Base-by-base conservation (phyloP, 2,888 invertebrate species). In the Epinotia nisella region DNA sequence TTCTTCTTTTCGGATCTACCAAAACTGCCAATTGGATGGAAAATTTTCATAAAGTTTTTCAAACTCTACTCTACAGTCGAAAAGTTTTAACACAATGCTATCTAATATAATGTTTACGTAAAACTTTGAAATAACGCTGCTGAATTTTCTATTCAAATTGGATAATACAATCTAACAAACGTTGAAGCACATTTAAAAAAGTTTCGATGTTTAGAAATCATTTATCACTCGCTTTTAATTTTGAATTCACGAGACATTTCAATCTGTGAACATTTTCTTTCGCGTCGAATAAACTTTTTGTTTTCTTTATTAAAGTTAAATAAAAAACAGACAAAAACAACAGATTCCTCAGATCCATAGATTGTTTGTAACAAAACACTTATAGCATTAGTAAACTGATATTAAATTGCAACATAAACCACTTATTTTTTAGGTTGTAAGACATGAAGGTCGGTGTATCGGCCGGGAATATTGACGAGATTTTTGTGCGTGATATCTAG, bases 221-320 rank as follows among this genome's bases (percentile, higher is more conserved):
- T 56, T 29, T 56, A 56, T 58, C 58, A 58, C 3, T 58, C 29
- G 7, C 24, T 13, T 58, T 59, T 59, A 59, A 39, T 59, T 59
- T 17, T 11, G 39, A 59, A 39, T 17, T 59, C 39, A 39, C 17
- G 35, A 17, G 9, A 9, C 35, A 35, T 17, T 59, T 10, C 17
- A 59, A 59, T 59, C 39, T 9, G 17, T 10, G 17, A 24, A 15
- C 29, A 29, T 64, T 55, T n/a, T 9, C 45, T 21, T 61, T 39
- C 29, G 13, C 64, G 49, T 29, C 11, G 7, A 39, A 64, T 51
- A 55, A 39, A 53, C 53, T 39, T 39, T 49, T 53, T 10, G 4
- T 53, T 9, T 19, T 1, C 9, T 7, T 21, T 21, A 21, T 4
- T 13, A 39, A 55, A 13, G 35, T 39, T 55, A n/a, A n/a, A n/a